phyloP scores from a whole-genome alignment of 2,113 vertebrate species.

The Tragelaphus buxtoni region DNA sequence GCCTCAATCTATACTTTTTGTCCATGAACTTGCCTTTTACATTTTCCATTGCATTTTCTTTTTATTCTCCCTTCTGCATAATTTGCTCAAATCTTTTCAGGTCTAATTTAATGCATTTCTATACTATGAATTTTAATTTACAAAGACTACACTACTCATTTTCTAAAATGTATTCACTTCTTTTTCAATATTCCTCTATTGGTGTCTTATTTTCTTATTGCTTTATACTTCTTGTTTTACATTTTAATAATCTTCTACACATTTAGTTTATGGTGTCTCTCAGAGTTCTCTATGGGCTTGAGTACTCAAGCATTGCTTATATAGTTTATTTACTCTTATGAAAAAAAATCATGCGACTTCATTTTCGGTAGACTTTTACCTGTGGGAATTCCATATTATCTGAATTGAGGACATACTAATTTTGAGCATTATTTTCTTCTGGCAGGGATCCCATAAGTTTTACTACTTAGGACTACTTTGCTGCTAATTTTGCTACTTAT shows the following conservation, averaged over 20 bases:
- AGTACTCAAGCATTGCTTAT: neutral
- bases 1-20: neutral
- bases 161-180: neutral
- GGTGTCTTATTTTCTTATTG: neutral
- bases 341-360: neutral
- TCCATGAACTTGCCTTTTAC: neutral
- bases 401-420: neutral
- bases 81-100: neutral
- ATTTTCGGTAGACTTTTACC: neutral
- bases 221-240: neutral
- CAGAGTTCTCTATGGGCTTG: neutral
- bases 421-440: neutral
- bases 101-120: neutral
- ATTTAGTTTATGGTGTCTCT: neutral
- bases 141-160: neutral
- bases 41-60: neutral
- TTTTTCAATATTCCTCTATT: neutral
- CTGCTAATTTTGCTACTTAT: neutral
- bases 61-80: neutral
- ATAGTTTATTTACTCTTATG: neutral
- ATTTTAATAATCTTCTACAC: neutral
- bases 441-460: neutral
- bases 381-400: neutral
- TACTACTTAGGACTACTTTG: neutral
- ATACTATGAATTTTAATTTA: slow-evolving; percentile 20